A percentile compares a stretch with the other conserved stretches of the same genome.
Conservation (phyloP, 2,113 vertebrate species). For the Macaca fascicularis region T2T-MFA8v1.1 NC_088376.1:104439001-104439500, state of each 20-base stretch:
- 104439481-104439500: not conserved
- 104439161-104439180: not conserved
- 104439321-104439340: not conserved
- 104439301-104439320: not conserved
- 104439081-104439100: too few relatives aligned
- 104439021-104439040: too few relatives aligned
- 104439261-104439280: not conserved
- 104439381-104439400: not conserved
- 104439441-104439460: fast-evolving
- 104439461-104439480: too few relatives aligned
- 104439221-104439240: not conserved
- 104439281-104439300: not conserved
- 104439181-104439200: not conserved
- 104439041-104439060: too few relatives aligned
- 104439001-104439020: too few relatives aligned
- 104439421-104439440: not conserved
- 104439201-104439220: not conserved
- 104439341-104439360: not conserved
- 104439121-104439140: too few relatives aligned
- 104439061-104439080: too few relatives aligned
- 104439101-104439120: too few relatives aligned
- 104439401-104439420: not conserved
- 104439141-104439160: too few relatives aligned
- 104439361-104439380: not conserved
- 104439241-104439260: not conserved